Conservation (phyloP, 2,797 vertebrate genomes). For the Loriculus beryllinus region DNA sequence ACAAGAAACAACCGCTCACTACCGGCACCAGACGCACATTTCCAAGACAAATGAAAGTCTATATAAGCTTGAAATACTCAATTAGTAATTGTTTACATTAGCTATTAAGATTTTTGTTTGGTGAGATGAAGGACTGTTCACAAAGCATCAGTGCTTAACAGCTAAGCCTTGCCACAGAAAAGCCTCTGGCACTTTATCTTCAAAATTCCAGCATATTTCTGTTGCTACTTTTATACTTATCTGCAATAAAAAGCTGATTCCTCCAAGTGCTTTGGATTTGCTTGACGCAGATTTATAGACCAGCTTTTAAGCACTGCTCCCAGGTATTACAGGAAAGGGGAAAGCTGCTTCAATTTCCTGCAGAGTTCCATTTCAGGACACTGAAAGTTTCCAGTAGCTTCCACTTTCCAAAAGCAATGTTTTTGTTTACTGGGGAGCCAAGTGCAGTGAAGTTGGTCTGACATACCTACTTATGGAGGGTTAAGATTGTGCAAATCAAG, state of each 20-base stretch:
- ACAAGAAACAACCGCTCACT: neutral
- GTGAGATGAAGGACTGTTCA: neutral
- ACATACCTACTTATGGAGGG: neutral
- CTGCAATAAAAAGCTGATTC: slow-evolving; percentile 58
- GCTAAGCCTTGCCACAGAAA: slow-evolving; percentile 32
- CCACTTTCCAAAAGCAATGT: slow-evolving; percentile 32
- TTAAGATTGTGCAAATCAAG: neutral
- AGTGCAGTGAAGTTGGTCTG: neutral
- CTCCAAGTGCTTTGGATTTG: slow-evolving; percentile 50
- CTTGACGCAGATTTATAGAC: slow-evolving; percentile 55
- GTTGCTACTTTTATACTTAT: slow-evolving; percentile 60
- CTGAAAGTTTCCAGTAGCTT: slow-evolving; percentile 8
- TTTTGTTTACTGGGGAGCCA: neutral
- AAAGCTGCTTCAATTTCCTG: slow-evolving; percentile 9
- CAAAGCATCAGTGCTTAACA: slow-evolving; percentile 3
- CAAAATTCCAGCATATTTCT: slow-evolving; percentile 44
- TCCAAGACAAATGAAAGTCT: neutral
- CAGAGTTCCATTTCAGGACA: neutral
- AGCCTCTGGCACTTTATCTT: slow-evolving; percentile 54
- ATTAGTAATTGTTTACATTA: slow-evolving; percentile 33
- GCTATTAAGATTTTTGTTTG: slow-evolving; percentile 2
- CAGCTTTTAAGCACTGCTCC: slow-evolving; percentile 33
- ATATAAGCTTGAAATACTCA: neutral
- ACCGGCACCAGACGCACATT: neutral
- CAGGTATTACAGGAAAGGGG: slow-evolving; percentile 25